Base-by-base conservation (phyloP, 2,113 vertebrate genomes). In the Microtus richardsoni region DNA sequence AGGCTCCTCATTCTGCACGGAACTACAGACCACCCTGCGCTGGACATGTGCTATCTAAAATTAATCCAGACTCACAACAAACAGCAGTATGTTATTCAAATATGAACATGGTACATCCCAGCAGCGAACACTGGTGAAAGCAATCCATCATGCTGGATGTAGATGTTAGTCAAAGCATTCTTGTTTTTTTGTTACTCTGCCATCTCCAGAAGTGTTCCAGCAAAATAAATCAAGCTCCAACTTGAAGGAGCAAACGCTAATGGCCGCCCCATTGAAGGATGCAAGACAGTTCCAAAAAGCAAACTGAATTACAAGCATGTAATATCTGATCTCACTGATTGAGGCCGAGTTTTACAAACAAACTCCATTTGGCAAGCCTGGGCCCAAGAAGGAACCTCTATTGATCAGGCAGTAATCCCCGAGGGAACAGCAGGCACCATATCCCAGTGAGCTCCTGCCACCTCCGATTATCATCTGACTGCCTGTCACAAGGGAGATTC, bases 241-340 rank as follows among this genome's bases (percentile, higher is more conserved):
- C 89, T 44, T 44, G 75, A 90, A 95, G 89, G 39, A 78, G 80
- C 70, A 85, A 73, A 70, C 9, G 10, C 77, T n/a, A n/a, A 70
- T 4, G 36, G 60, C 64, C 24, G 39, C 30, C 70, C 58, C 88
- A 39, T 3, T 3, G 60, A 92, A 49, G 60, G 83, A 91, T 39
- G 52, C 39, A n/a, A 41, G 2, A 60, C n/a, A 79, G 90, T 75
- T 83, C 54, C 73, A 2, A 60, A 93, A 89, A 58, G 54, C 84
- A 94, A 91, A 88, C 2, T n/a, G 44, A 95, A 83, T 90, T 66
- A 96, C 84, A n/a, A 88, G 44, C 14, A 3, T 78, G 41, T 78
- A 91, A 26, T 60, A 90, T 79, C 58, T 70, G 88, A 91, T 64
- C 62, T 92, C 93, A 30, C n/a, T 84, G 95, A 92, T 19, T 47